Evolutionary conservation across 2,797 vertebrate species (phyloP), one percentile per base, ranked within the genome.

Genomic region (Gymnocypris eckloni): DNA sequence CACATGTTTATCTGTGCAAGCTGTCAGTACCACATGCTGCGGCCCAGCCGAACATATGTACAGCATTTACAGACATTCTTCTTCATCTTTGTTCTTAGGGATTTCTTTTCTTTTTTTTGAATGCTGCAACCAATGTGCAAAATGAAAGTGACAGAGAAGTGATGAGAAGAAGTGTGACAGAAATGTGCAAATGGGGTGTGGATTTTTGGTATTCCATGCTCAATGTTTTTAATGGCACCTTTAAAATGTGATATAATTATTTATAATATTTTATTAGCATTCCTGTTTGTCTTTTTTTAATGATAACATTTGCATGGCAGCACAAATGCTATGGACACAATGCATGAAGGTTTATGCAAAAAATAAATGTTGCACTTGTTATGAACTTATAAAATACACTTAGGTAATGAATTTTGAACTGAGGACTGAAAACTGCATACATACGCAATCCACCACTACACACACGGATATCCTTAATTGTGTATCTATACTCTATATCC

Each of bases 11-110:
- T 84, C 61, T 81, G 37, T 78, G 78, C 79, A 78, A 78, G 80
- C 80, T 82, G 84, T 83, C 86, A 81, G 52, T 80, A 76, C 41
- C 87, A 82, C 72, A 82, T 87, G 84, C 83, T 78, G 33, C 33
- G 71, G 82, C 64, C 70, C 48, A 86, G 77, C 41, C 45, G 67
- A 78, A 85, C 50, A 78, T 86, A 86, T 82, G 79, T 82, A 87
- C 76, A 79, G 76, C 83, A 70, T 85, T 79, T 85, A 85, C 75
- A 79, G n/a, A 56, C 25, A 45, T 79, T 28, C 52, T 37, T 70
- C 75, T 54, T 41, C 22, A 43, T 80, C 69, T 79, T 79, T 73
- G 59, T 80, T 80, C 41, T 64, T 56, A 39, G n/a, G 7, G 5
- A 28, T 79, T 48, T 45, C 9, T 82, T 64, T 59, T 25, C 18